Evolutionary conservation across 1,140 invertebrate species (phyloP).

Genomic region (Sminthurinus signatus): DNA sequence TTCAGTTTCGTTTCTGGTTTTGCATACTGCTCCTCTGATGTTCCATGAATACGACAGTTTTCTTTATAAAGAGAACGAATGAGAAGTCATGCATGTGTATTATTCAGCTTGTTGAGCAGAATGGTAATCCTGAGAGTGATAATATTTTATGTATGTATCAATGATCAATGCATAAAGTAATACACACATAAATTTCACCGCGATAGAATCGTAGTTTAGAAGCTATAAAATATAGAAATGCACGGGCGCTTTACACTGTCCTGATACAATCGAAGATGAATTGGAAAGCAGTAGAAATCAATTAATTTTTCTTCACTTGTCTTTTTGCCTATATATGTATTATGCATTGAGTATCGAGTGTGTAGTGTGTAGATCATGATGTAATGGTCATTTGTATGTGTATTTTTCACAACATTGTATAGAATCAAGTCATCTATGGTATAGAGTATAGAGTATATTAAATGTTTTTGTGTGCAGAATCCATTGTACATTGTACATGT

Average conservation of each 20-base stretch:
- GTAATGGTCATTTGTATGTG: background rate
- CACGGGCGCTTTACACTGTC: background rate
- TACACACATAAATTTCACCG: no score
- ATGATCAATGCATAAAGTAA: no score
- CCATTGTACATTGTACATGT: background rate
- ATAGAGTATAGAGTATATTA: background rate
- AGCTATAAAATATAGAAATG: background rate
- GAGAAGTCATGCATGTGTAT: no score
- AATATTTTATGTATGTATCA: no score
- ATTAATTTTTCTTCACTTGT: background rate
- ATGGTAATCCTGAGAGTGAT: no score
- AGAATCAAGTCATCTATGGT: background rate
- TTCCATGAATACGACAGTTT: no score
- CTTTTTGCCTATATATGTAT: background rate
- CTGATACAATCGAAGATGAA: background rate
- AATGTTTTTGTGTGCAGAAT: background rate
- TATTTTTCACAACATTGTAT: background rate
- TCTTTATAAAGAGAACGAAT: no score
- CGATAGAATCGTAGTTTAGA: no score
- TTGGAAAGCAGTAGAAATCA: conserved; percentile 9
- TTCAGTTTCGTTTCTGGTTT: no score
- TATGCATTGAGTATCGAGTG: background rate
- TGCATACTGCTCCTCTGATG: no score
- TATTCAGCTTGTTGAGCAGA: no score
- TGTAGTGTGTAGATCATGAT: background rate